These are phyloP conservation scores for Tachuris rubrigastra DNA, from an alignment of 2,113 vertebrate species.

Conservation along the genomic window DNA sequence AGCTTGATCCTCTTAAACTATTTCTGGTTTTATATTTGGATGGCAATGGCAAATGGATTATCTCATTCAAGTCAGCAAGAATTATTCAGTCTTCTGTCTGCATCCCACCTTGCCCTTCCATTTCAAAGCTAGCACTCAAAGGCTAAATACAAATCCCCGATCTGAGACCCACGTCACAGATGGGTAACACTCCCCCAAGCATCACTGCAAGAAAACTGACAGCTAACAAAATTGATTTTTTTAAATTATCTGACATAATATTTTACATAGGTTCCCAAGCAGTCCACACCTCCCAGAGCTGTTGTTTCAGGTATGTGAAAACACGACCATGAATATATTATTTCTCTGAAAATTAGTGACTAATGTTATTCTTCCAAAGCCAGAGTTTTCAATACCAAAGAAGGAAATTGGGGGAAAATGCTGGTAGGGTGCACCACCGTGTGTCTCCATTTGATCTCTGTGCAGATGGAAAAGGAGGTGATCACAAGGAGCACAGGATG, in stretches of 20 bases:
- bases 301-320: not conserved
- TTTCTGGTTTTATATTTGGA: not conserved
- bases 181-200: not conserved
- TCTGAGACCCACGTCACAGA: rapidly evolving
- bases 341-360: not conserved
- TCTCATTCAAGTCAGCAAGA: not conserved
- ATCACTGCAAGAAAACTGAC: not conserved
- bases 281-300: not conserved
- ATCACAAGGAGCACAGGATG: not conserved
- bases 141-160: not conserved
- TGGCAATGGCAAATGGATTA: not conserved
- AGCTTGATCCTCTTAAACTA: not conserved
- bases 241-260: not conserved
- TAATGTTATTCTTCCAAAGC: not conserved
- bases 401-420: not conserved
- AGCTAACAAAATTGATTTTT: not conserved
- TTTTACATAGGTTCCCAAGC: not conserved
- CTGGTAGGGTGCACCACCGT: not conserved
- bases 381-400: not conserved
- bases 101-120: not conserved
- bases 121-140: not conserved
- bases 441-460: not conserved
- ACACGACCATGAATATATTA: not conserved
- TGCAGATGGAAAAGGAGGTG: not conserved
- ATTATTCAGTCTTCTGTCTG: not conserved